Conservation (phyloP, 2,113 vertebrate genomes). For the Todiramphus chloris region DNA sequence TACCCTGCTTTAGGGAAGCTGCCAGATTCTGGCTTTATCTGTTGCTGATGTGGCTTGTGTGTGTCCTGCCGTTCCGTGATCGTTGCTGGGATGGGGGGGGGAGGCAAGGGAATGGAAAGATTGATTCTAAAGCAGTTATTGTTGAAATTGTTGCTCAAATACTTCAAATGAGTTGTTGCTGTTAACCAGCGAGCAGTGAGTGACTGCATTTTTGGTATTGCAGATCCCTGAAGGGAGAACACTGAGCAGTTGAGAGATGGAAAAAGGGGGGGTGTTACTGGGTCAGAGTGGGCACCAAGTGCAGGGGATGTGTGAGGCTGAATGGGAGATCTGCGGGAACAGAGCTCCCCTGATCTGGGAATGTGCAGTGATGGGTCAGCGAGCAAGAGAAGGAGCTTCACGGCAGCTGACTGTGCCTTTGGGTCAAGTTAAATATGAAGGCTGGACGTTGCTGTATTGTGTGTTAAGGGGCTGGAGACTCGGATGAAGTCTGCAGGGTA, state of each 20-base stretch:
- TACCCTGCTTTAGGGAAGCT: conserved; percentile 48
- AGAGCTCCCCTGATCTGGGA: conserved; percentile 26
- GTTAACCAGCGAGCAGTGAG: conserved; percentile 15
- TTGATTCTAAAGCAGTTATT: neutral
- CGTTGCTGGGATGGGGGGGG: neutral
- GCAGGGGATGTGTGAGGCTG: conserved; percentile 47
- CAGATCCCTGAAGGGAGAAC: conserved; percentile 22
- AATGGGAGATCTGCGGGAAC: conserved; percentile 38
- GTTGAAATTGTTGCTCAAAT: conserved; percentile 15
- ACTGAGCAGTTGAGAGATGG: conserved; percentile 26
- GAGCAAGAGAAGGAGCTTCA: conserved; percentile 42
- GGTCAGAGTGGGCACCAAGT: conserved; percentile 27
- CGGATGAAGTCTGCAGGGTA: neutral
- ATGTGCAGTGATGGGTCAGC: conserved; percentile 52
- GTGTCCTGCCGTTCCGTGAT: neutral
- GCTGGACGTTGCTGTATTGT: neutral
- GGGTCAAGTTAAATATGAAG: conserved; percentile 1
- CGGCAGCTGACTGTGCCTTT: conserved; percentile 16
- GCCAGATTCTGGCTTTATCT: conserved; percentile 59
- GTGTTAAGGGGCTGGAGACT: conserved; percentile 3
- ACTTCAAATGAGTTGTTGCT: conserved; percentile 70
- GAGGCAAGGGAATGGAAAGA: neutral
- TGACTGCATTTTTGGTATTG: conserved; percentile 23
- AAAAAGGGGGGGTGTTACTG: neutral
- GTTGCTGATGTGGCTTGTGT: conserved; percentile 47